These are phyloP conservation scores for Ciconia nigra DNA, from an alignment of 2,797 vertebrate species.

Conservation along the genomic window DNA sequence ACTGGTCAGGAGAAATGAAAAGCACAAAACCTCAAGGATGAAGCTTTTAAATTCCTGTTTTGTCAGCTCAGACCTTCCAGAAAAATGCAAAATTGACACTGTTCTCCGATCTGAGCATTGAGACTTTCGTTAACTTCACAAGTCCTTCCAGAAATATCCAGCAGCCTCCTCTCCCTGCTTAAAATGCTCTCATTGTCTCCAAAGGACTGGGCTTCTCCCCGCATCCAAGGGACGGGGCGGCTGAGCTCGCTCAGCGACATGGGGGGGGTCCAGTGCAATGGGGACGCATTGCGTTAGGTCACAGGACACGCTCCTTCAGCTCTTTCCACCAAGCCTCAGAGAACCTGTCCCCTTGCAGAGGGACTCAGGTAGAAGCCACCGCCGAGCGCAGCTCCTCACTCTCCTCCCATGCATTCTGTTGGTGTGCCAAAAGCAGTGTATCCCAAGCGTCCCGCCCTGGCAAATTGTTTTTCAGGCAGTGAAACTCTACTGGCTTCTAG, in stretches of 20 bases:
- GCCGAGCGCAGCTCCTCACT: fast-evolving
- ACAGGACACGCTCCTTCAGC: background rate
- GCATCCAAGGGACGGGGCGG: fast-evolving
- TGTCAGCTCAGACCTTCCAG: background rate
- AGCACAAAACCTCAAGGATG: background rate
- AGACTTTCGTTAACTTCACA: background rate
- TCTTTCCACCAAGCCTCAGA: background rate
- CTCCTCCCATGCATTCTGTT: background rate
- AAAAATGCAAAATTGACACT: background rate
- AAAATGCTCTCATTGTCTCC: background rate
- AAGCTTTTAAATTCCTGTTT: background rate
- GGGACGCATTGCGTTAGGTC: fast-evolving
- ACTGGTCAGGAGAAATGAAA: background rate
- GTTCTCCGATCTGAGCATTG: background rate
- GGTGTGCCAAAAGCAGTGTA: background rate
- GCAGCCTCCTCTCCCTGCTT: background rate
- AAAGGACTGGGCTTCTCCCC: background rate
- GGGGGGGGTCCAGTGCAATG: too few relatives aligned
- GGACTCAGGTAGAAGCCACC: background rate
- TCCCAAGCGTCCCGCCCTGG: background rate
- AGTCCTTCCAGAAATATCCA: background rate
- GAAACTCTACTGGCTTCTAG: background rate
- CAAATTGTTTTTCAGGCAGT: background rate
- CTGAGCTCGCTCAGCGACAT: background rate
- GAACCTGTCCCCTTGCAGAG: background rate